A percentile compares a stretch with the other conserved stretches of the same genome.
phyloP scores from a whole-genome alignment of 2,888 invertebrate species.

The Dicyrtomina minuta region DNA sequence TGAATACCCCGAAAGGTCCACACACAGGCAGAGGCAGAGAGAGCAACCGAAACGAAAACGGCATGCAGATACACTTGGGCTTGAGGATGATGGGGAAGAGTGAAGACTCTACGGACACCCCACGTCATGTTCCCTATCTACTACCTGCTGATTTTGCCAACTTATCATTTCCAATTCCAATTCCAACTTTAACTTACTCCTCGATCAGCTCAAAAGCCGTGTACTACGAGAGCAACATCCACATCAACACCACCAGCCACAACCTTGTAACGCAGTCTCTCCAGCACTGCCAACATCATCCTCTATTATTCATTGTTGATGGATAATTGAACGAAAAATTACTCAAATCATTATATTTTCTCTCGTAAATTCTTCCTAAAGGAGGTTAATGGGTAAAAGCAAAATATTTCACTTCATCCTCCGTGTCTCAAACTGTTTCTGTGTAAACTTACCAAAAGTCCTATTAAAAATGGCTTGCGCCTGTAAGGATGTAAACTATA shows the following conservation, averaged over 20 bases:
- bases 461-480: too few relatives aligned
- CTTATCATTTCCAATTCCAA: constrained; percentile 1
- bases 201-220: too few relatives aligned
- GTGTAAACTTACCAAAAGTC: too few relatives aligned
- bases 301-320: constrained; percentile 7
- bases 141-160: constrained; percentile 32
- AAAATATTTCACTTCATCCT: constrained; percentile 9
- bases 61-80: background rate
- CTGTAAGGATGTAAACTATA: too few relatives aligned
- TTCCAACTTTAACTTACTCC: background rate
- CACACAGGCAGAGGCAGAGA: background rate
- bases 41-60: background rate
- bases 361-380: background rate
- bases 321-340: constrained; percentile 22
- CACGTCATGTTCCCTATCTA: constrained; percentile 25
- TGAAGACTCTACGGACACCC: background rate
- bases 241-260: background rate
- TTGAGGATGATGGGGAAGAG: background rate
- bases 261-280: background rate
- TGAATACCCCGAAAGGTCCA: background rate
- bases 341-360: constrained; percentile 18
- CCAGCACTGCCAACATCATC: too few relatives aligned
- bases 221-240: too few relatives aligned
- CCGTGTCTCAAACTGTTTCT: too few relatives aligned
- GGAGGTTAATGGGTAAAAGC: too few relatives aligned